A percentile compares a stretch with the other conserved stretches of the same genome.
Evolutionary conservation across 2,797 vertebrate species (phyloP).

Genomic region (Todus mexicanus): DNA sequence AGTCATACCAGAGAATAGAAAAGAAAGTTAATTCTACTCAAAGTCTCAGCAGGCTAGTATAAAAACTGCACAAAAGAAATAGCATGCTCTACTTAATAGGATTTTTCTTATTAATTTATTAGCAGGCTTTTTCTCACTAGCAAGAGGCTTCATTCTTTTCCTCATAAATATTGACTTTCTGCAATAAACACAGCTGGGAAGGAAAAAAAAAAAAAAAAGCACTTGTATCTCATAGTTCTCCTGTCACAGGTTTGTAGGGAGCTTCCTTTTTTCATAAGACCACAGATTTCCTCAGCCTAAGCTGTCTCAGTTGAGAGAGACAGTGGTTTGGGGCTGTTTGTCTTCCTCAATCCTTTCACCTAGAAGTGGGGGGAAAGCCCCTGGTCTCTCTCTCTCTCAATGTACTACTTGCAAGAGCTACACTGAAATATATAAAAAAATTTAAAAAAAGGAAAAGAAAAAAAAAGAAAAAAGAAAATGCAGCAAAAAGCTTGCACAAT

Average conservation of each 20-base stretch:
- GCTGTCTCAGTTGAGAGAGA: not conserved
- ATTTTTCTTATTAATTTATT: conserved; percentile 4
- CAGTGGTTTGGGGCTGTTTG: not conserved
- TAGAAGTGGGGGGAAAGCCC: not conserved
- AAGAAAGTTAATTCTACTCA: not conserved
- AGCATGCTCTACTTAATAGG: not conserved
- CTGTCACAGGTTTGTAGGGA: not conserved
- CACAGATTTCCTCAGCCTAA: not conserved
- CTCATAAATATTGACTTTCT: not conserved
- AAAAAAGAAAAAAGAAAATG: not conserved
- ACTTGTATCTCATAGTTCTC: not conserved
- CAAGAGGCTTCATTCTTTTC: not conserved
- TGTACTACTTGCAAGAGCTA: not conserved
- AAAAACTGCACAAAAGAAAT: not conserved
- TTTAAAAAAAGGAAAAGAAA: no score
- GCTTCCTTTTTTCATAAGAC: not conserved
- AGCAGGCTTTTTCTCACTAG: not conserved
- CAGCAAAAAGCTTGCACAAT: not conserved
- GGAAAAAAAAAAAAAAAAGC: no score
- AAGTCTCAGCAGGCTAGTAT: not conserved
- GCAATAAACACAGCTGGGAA: not conserved
- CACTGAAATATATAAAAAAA: not conserved
- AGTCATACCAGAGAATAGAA: not conserved
- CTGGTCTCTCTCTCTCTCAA: not conserved
- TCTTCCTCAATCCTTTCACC: not conserved